Conservation (phyloP, 2,113 vertebrate genomes). For the Tetrao urogallus region DNA sequence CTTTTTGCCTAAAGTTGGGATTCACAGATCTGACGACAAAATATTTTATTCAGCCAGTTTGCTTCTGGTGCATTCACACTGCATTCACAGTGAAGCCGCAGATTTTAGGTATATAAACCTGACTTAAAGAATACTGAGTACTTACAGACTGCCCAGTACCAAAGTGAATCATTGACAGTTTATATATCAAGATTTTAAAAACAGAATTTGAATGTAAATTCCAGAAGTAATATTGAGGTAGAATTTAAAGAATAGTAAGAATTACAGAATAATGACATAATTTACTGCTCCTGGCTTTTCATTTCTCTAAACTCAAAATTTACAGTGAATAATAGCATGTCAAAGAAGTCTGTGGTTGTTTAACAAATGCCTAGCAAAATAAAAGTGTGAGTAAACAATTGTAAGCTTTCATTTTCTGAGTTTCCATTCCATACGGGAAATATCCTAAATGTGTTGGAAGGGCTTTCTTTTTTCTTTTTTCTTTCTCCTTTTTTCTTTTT, state of each 20-base stretch:
- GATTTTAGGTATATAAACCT: background rate
- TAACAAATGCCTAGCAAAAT: background rate
- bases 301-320: background rate
- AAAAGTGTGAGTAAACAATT: background rate
- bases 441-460: slow-evolving; percentile 20
- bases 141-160: background rate
- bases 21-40: background rate
- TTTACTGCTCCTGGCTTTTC: background rate
- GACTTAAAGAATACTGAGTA: background rate
- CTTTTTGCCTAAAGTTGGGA: background rate
- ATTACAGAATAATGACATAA: background rate
- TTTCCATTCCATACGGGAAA: background rate
- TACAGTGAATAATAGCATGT: background rate
- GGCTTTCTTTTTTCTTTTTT: background rate
- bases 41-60: background rate
- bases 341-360: background rate
- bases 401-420: background rate
- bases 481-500: too few species aligned
- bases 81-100: background rate
- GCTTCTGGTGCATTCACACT: background rate
- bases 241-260: background rate
- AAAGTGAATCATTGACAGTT: background rate
- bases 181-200: background rate
- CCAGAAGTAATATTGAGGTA: background rate
- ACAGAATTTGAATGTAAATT: background rate